Evolutionary conservation across 2,888 invertebrate genomes (phyloP).

Genomic region (Crocallis elinguaria): DNA sequence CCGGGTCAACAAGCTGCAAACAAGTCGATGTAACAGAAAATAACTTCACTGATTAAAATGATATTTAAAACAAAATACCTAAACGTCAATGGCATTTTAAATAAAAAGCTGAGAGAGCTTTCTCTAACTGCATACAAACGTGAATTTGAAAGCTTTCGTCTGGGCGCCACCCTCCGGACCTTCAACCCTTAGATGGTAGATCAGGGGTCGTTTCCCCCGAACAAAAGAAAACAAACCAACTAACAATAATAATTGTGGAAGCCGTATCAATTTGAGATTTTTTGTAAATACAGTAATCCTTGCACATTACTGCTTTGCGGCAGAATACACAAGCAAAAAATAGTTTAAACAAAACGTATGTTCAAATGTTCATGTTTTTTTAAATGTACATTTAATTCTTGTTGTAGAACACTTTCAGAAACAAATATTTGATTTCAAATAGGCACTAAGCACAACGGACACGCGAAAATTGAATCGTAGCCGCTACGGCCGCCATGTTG

Average conservation of each 20-base stretch:
- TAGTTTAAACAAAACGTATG: too few species aligned
- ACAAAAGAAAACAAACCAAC: conserved; percentile 6
- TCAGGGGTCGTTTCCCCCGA: conserved; percentile 1
- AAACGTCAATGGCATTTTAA: not conserved
- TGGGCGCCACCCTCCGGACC: not conserved
- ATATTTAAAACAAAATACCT: too few species aligned
- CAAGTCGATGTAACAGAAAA: too few species aligned
- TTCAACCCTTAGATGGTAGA: conserved; percentile 1
- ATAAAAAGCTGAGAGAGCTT: not conserved
- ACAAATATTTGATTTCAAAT: conserved; percentile 16
- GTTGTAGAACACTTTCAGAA: not conserved
- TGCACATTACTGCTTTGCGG: too few species aligned
- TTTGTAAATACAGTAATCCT: too few species aligned
- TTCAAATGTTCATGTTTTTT: too few species aligned
- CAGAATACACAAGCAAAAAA: too few species aligned
- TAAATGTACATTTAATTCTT: too few species aligned
- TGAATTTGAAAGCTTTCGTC: conserved; percentile 13
- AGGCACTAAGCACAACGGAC: conserved; percentile 12
- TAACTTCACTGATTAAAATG: too few species aligned
- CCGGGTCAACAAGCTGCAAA: too few species aligned
- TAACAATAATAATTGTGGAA: conserved; percentile 2
- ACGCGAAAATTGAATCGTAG: conserved; percentile 41
- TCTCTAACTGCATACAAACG: not conserved
- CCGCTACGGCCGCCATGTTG: conserved; percentile 43
- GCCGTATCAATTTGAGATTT: not conserved